Evolutionary conservation across 1,140 invertebrate genomes (phyloP), one percentile per base, ranked within the genome.

Genomic region (Halictus rubicundus): DNA sequence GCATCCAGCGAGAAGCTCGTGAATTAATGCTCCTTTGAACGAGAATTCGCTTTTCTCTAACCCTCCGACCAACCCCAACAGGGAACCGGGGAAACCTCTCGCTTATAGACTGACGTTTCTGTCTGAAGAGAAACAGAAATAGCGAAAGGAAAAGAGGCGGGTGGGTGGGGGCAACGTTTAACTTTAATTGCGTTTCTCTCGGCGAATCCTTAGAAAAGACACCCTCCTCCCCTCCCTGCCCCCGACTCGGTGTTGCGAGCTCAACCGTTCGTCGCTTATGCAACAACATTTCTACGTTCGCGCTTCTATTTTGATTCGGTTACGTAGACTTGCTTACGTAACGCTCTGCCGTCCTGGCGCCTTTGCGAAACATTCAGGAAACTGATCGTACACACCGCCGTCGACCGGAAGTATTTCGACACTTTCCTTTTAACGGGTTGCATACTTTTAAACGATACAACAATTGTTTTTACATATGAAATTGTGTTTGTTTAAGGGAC

Each of bases 111-210:
- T 87, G 81, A 85, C 88, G 87, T 72, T 71, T 70, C 78, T 84
- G 78, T 71, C 78, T 82, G 85, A 87, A 88, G 86, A 83, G 80
- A 73, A 84, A 80, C 60, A 82, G 80, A 75, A 60, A 68, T 75
- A 80, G 68, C 61, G 61, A 80, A 76, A 84, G 74, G 70, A 81
- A 80, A 63, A 68, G 46, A 68, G 75, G 65, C 57, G 39, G 27
- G 19, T 42, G 46, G 39, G 54, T 42, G 46, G 68, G 81, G 66
- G 70, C 74, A 84, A 73, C 89, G 86, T 91, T 92, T 91, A 91
- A 91, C 87, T 92, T 91, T 91, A 91, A 91, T 91, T 92, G 91
- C 88, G 85, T 86, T 86, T 86, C 85, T 82, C 78, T 88, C 76
- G 61, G 78, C 68, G 89, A 91, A 91, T 82, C 88, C 90, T 79